Evolutionary conservation across 2,113 vertebrate species (phyloP), one percentile per base, ranked within the genome.

Genomic region (Ptyas mucosa): DNA sequence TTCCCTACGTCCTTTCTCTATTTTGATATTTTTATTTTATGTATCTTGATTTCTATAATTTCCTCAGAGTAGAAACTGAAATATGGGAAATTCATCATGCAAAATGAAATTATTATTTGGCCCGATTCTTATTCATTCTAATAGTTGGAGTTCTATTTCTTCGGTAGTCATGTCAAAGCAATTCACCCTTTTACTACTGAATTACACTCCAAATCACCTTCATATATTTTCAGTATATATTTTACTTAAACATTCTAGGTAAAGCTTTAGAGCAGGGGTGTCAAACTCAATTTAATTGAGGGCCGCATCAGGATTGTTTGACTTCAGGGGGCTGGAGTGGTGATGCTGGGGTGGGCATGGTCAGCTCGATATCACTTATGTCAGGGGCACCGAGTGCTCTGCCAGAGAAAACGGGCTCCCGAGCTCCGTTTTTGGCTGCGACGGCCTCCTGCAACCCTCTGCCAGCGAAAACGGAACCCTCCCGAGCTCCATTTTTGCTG

Each of bases 1-100:
- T 81, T 34, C 51, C 43, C 89, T 34, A 55, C 0, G 0, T 81
- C 69, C 69, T 10, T 9, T 43, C 49, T 97, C 95, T 96, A 95
- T 55, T 89, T 12, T 39, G n/a, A 94, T 94, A 96, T 96, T 97
- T 96, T 92, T 96, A 97, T 96, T 95, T 96, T 96, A 97, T 97
- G 95, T 94, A 95, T 0, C 0, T 93, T 95, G 95, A 96, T 96
- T 92, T 94, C 94, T 96, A 95, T 93, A 94, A 96, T 97, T 94
- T 94, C 95, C 96, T 97, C 96, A 95, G 95, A 95, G 94, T 92
- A 91, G 86, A 69, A 95, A 96, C 94, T 93, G 1, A 96, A 95
- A 93, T 94, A 81, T 0, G 91, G 58, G 85, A 96, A 94, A 95
- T 96, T 91, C 92, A 93, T 93, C 91, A 91, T 43, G 89, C 51